Conservation (phyloP, 37 sponge, comb jelly and placozoan species). For the Amphimedon queenslandica region DNA sequence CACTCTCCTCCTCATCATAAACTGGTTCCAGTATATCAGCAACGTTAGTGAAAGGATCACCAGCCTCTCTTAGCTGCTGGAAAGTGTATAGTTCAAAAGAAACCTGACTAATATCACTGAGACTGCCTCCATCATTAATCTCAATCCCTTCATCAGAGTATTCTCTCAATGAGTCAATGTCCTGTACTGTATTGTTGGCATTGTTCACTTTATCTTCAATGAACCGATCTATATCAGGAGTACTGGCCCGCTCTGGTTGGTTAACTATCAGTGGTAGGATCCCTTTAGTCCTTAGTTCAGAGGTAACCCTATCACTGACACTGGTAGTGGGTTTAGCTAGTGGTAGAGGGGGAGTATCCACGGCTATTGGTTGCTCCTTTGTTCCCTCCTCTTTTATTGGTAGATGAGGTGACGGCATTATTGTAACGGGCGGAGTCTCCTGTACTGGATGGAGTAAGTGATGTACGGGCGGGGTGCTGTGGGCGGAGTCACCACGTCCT, state of each 20-base stretch:
- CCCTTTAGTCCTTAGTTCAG: not conserved
- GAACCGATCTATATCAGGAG: conserved; percentile 26
- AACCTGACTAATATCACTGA: conserved; percentile 17
- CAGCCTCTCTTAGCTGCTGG: conserved; percentile 31
- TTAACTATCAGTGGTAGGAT: not conserved
- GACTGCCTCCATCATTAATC: conserved; percentile 10
- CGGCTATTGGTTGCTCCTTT: too few species aligned
- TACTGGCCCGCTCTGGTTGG: conserved; percentile 10
- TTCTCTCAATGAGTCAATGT: conserved; percentile 32
- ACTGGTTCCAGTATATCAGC: conserved; percentile 14
- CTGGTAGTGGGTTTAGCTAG: not conserved
- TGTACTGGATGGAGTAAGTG: too few species aligned
- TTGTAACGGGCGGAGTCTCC: not conserved
- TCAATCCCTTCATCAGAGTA: conserved; percentile 43
- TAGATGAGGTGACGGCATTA: not conserved
- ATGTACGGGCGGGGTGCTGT: too few species aligned
- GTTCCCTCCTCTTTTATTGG: too few species aligned
- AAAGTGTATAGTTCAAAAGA: conserved; percentile 28
- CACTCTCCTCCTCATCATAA: not conserved
- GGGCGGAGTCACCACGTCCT: too few species aligned
- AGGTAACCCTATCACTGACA: not conserved
- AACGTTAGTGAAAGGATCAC: conserved; percentile 27
- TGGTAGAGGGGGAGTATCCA: not conserved
- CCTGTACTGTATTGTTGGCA: conserved; percentile 2
- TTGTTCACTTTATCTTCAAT: conserved; percentile 14